Percentiles rank a stretch among this genome's conserved stretches.
Evolutionary conservation across 2,113 vertebrate species (phyloP).

Genomic region (Cyprinus carpio): DNA sequence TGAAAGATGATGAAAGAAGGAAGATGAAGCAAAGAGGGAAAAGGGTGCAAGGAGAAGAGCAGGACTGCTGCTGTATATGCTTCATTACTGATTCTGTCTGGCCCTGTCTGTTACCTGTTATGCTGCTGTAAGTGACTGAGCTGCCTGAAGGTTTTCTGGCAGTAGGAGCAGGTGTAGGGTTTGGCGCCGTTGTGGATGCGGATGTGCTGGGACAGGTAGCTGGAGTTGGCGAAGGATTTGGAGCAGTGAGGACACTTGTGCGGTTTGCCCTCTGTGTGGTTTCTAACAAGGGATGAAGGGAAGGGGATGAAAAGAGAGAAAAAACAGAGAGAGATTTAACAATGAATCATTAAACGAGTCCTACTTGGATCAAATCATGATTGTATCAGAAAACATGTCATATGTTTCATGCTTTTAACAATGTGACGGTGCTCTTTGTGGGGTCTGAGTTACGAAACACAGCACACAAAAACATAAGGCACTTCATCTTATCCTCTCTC

Average conservation of each 20-base stretch:
- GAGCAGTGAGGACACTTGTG: slow-evolving; percentile 99
- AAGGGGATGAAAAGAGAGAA: slow-evolving; percentile 55
- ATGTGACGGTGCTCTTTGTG: slow-evolving; percentile 68
- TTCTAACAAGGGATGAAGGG: slow-evolving; percentile 71
- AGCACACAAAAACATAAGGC: slow-evolving; percentile 76
- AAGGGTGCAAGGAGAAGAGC: background rate
- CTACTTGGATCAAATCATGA: slow-evolving; percentile 68
- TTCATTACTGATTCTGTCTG: background rate
- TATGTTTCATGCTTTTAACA: slow-evolving; percentile 43
- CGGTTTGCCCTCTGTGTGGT: slow-evolving; percentile 97
- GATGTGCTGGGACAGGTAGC: slow-evolving; percentile 98
- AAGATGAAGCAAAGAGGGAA: background rate
- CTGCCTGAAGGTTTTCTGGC: slow-evolving; percentile 97
- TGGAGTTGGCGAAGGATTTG: slow-evolving; percentile 99
- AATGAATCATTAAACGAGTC: slow-evolving; percentile 66
- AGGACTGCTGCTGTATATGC: background rate
- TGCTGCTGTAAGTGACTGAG: slow-evolving; percentile 98
- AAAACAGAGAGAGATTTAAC: slow-evolving; percentile 71
- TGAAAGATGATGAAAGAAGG: background rate
- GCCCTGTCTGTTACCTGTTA: slow-evolving; percentile 80
- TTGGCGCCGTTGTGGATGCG: slow-evolving; percentile 98
- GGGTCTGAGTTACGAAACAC: slow-evolving; percentile 76
- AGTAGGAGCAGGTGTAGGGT: slow-evolving; percentile 97
- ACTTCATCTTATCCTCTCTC: slow-evolving; percentile 64
- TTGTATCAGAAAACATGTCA: slow-evolving; percentile 13